Evolutionary conservation across 2,797 vertebrate genomes (phyloP).

Genomic region (Sylvilagus floridanus): DNA sequence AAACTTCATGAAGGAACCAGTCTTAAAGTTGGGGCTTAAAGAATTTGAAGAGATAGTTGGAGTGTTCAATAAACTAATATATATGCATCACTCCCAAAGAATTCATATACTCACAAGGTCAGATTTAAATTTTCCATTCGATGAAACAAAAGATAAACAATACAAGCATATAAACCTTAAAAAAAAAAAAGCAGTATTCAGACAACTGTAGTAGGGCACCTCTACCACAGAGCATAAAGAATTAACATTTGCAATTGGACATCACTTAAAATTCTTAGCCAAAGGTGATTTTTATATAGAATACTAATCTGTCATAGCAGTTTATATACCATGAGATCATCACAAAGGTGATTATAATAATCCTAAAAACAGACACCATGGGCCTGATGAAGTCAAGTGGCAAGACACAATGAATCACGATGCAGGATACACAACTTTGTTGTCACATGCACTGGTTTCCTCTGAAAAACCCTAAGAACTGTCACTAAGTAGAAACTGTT

Average conservation of each 20-base stretch:
- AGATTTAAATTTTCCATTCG: constrained; percentile 25
- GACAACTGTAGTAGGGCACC: not conserved
- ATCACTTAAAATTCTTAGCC: not conserved
- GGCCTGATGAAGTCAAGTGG: not conserved
- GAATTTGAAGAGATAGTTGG: not conserved
- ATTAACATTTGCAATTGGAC: not conserved
- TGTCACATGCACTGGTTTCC: not conserved
- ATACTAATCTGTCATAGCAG: not conserved
- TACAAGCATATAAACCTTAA: not conserved
- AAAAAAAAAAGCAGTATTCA: not conserved
- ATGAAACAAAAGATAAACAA: constrained; percentile 22
- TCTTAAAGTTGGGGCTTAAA: not conserved
- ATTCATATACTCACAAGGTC: not conserved
- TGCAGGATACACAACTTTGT: not conserved
- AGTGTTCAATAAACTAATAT: constrained; percentile 1
- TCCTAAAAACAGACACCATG: not conserved
- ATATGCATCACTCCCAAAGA: not conserved
- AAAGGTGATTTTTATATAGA: not conserved
- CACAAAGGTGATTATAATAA: not conserved
- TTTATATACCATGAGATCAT: not conserved
- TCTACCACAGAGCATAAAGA: not conserved
- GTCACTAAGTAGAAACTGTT: not conserved
- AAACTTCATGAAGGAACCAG: not conserved
- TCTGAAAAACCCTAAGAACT: not conserved
- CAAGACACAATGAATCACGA: not conserved